Percentiles rank a stretch among this genome's conserved stretches.
Conservation (phyloP, 2,888 invertebrate genomes). For the Isoperla grammatica region DNA sequence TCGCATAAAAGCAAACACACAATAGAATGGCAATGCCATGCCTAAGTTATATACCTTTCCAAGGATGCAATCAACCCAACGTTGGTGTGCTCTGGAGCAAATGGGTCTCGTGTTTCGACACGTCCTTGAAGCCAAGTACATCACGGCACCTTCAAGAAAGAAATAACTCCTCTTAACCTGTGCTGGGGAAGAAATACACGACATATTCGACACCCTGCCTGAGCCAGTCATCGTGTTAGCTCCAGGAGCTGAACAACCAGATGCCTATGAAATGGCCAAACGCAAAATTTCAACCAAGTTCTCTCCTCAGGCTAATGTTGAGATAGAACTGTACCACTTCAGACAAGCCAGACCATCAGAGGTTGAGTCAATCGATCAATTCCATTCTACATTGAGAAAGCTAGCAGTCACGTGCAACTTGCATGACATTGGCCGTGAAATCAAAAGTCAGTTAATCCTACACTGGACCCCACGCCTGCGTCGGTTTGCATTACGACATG, state of each 20-base stretch:
- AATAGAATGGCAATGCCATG: too few relatives aligned
- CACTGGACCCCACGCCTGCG: background rate
- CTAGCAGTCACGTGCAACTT: background rate
- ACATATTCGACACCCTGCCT: background rate
- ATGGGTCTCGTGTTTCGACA: background rate
- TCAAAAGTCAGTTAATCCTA: slow-evolving; percentile 1
- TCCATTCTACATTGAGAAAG: background rate
- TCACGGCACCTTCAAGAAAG: background rate
- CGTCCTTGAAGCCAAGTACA: background rate
- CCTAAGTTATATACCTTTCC: too few relatives aligned
- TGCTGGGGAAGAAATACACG: background rate
- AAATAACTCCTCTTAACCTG: background rate
- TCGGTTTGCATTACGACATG: background rate
- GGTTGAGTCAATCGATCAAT: background rate
- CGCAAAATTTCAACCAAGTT: background rate
- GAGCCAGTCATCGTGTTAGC: background rate
- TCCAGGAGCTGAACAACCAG: background rate
- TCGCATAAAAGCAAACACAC: too few relatives aligned
- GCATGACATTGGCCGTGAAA: background rate
- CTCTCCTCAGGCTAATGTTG: background rate
- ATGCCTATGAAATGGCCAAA: background rate
- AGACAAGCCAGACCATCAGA: background rate
- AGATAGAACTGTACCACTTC: background rate
- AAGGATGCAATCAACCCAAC: background rate
- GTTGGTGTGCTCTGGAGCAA: background rate